A percentile compares a stretch with the other conserved stretches of the same genome.
These are phyloP conservation scores for Plodia interpunctella DNA, from an alignment of 1,140 invertebrate genomes.

Conservation along the genomic window DNA sequence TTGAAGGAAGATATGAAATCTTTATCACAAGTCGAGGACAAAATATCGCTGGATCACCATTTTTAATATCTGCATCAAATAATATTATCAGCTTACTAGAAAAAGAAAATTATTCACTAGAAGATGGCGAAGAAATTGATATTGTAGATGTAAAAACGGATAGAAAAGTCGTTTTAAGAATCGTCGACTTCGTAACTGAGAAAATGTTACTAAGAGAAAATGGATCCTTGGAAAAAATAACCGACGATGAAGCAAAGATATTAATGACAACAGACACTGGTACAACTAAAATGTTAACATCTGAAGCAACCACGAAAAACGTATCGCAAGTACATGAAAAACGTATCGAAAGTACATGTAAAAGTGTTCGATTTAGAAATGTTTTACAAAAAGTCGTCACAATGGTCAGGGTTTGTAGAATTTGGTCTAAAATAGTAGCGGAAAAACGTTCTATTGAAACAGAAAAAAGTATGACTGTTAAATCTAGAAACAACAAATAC, in stretches of 20 bases:
- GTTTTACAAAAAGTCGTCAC: slow-evolving; percentile 40
- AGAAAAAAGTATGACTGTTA: slow-evolving; percentile 19
- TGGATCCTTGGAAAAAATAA: slow-evolving; percentile 71
- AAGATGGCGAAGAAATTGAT: slow-evolving; percentile 70
- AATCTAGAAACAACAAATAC: slow-evolving; percentile 32
- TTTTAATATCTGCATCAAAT: slow-evolving; percentile 59
- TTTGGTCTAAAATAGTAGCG: slow-evolving; percentile 28
- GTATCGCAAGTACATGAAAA: background rate
- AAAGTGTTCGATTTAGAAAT: slow-evolving; percentile 26
- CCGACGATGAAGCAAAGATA: slow-evolving; percentile 53
- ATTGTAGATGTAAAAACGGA: slow-evolving; percentile 65
- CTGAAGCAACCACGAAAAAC: background rate
- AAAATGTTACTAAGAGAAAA: slow-evolving; percentile 76
- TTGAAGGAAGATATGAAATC: slow-evolving; percentile 69
- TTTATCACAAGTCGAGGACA: slow-evolving; percentile 70
- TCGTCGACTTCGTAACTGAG: slow-evolving; percentile 76
- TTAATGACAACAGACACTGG: slow-evolving; percentile 42
- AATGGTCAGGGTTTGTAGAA: slow-evolving; percentile 57
- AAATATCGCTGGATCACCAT: slow-evolving; percentile 72
- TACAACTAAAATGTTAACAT: background rate
- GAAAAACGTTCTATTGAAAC: slow-evolving; percentile 28
- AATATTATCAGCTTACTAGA: slow-evolving; percentile 54
- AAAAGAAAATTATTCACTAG: slow-evolving; percentile 56
- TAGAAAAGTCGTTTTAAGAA: slow-evolving; percentile 69
- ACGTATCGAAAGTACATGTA: background rate